Evolutionary conservation across 2,888 invertebrate genomes (phyloP).

Genomic region (Drosophila anomelani): DNA sequence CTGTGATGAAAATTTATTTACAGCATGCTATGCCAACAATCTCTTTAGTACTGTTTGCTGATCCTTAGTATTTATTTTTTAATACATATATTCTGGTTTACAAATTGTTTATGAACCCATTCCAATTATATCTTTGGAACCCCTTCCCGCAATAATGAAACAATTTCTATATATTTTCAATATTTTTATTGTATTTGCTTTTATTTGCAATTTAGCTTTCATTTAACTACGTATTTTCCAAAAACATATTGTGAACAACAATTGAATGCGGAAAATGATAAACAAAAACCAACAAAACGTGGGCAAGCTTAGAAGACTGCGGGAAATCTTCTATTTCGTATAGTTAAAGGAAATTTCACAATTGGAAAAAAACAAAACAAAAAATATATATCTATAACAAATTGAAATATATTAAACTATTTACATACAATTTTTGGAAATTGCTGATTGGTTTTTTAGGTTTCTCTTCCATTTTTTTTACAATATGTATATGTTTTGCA

Average conservation of each 20-base stretch:
- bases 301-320: constrained; percentile 17
- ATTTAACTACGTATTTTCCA: constrained; percentile 72
- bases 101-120: not conserved
- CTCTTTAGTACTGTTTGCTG: no score
- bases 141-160: not conserved
- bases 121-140: not conserved
- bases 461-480: constrained; percentile 48
- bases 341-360: constrained; percentile 17
- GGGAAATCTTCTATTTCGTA: constrained; percentile 17
- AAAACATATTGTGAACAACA: constrained; percentile 65
- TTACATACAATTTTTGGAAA: constrained; percentile 66
- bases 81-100: not conserved
- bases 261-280: constrained; percentile 59
- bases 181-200: constrained; percentile 67
- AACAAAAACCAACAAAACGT: constrained; percentile 56
- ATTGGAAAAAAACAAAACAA: constrained; percentile 11
- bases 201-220: constrained; percentile 77
- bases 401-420: constrained; percentile 63
- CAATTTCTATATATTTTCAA: constrained; percentile 24
- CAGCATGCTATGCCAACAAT: no score
- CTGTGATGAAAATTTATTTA: not conserved
- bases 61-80: not conserved
- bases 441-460: constrained; percentile 38
- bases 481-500: constrained; percentile 60
- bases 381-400: constrained; percentile 43